Evolutionary conservation across 1,140 invertebrate genomes (phyloP), one percentile per base, ranked within the genome.

Genomic region (Venturia canescens): DNA sequence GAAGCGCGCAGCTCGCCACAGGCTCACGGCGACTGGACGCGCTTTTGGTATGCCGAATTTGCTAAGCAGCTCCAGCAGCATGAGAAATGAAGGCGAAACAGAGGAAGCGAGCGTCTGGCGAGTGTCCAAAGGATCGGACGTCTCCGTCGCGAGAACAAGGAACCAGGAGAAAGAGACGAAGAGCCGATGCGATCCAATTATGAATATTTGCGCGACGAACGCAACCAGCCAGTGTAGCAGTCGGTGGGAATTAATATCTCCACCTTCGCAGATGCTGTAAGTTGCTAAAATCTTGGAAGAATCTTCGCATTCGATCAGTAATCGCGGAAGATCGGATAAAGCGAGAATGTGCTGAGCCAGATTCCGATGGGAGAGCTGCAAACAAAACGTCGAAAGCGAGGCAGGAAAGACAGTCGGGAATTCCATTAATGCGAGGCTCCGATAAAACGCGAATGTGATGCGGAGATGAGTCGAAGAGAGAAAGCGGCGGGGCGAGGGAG

Each of bases 61-160:
- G n/a, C 34, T 71, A 71, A 71, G 26, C 44, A 71, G 66, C 21
- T 48, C 4, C 29, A 38, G 34, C 38, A 71, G 69, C n/a, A 71
- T 71, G 69, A 71, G 34, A 38, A 34, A 71, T 48, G 67, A 69
- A 48, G 69, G n/a, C 48, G 69, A 71, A 71, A 71, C 31, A 18
- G 69, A 23, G 9, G 69, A 23, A 26, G 60, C 16, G n/a, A 44
- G 27, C 27, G 71, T 74, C 71, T 74, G 71, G 71, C 71, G 44
- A 50, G 23, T 50, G 48, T 74, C 71, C 71, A 74, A 74, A 27
- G 71, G 71, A 48, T 74, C 71, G 71, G 44, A 15, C 71, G 53
- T 74, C 71, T 27, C 71, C 6, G 23, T 18, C 18, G 27, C 3
- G 26, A 72, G 18, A 1, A 72, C 71, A 29, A 74, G 29, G 44